Evolutionary conservation across 1,140 invertebrate genomes (phyloP).

Genomic region (Zeugodacus cucurbitae): DNA sequence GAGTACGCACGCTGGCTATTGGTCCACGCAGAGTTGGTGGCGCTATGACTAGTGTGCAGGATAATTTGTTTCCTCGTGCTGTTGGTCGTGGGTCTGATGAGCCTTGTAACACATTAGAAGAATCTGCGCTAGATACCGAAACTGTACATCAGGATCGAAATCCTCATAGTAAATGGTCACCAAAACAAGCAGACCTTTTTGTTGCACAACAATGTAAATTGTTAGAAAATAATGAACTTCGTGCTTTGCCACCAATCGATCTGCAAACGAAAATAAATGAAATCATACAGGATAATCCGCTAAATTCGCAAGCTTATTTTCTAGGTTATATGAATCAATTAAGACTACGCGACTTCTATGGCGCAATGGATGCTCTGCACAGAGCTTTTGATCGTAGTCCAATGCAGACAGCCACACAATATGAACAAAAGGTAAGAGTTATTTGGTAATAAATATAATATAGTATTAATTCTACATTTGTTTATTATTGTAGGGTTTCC

Average conservation of each 20-base stretch:
- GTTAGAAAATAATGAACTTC: slow-evolving; percentile 82
- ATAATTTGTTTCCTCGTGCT: not conserved
- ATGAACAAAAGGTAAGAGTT: slow-evolving; percentile 70
- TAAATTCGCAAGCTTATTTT: slow-evolving; percentile 89
- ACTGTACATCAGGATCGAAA: slow-evolving; percentile 45
- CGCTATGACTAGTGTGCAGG: not conserved
- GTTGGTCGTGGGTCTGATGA: not conserved
- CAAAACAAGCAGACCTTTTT: slow-evolving; percentile 87
- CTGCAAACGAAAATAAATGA: slow-evolving; percentile 81
- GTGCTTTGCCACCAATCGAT: slow-evolving; percentile 79
- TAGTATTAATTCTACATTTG: not conserved
- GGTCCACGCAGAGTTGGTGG: slow-evolving; percentile 48
- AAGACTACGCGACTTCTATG: slow-evolving; percentile 87
- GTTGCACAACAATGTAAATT: slow-evolving; percentile 86
- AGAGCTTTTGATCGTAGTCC: slow-evolving; percentile 85
- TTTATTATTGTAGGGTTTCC: slow-evolving; percentile 69
- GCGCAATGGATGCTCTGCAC: slow-evolving; percentile 84
- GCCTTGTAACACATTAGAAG: slow-evolving; percentile 41
- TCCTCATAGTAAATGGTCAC: slow-evolving; percentile 76
- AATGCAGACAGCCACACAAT: slow-evolving; percentile 67
- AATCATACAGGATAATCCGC: slow-evolving; percentile 82
- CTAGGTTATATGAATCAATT: slow-evolving; percentile 91
- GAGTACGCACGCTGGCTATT: slow-evolving; percentile 51
- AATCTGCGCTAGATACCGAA: slow-evolving; percentile 46
- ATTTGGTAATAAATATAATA: not conserved